Base-by-base conservation (phyloP, 2,113 vertebrate species). In the Phyllostomus hastatus region DNA sequence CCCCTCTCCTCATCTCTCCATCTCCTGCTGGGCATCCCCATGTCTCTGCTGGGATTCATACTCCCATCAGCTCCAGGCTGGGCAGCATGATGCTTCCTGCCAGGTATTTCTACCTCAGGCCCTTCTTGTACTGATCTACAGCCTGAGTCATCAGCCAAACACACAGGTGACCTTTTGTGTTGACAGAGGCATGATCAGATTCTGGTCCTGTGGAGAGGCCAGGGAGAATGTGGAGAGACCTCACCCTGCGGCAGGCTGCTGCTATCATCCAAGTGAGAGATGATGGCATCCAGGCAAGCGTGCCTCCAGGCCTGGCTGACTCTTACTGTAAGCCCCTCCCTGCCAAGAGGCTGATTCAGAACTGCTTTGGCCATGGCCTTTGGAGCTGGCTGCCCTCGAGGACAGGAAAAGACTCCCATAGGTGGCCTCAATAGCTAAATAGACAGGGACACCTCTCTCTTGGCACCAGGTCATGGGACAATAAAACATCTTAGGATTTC, bases 61-160 rank as follows among this genome's bases (percentile, higher is more conserved):
- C 4, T 35, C 24, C 38, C 31, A 11, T 9, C 38, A 14, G 80
- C 35, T 86, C 70, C 78, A 28, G 46, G 28, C 52, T 66, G 90
- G 35, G 64, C 7, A 26, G 50, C 76, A 22, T 2, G 6, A n/a
- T 10, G 9, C 1, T 8, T 15, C 67, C 28, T 16, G 48, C 26
- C 26, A 1, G 4, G 20, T 19, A 14, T 57, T 33, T n/a, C 8
- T n/a, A 14, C 2, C 17, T 0, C 3, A 7, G 38, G 33, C 43
- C 38, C 20, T 88, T 19, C 50, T 7, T 22, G 43, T 52, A 66
- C 33, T 10, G 2, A 38, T 3, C 26, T 11, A 31, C 12, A 84
- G 54, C 15, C n/a, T 87, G 35, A 26, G 72, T 7, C 64, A 5
- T 1, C 38, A 16, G 48, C 11, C 38, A 19, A 14, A 48, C 10